phyloP scores from a whole-genome alignment of 2,888 invertebrate genomes.

The Helleia helle region DNA sequence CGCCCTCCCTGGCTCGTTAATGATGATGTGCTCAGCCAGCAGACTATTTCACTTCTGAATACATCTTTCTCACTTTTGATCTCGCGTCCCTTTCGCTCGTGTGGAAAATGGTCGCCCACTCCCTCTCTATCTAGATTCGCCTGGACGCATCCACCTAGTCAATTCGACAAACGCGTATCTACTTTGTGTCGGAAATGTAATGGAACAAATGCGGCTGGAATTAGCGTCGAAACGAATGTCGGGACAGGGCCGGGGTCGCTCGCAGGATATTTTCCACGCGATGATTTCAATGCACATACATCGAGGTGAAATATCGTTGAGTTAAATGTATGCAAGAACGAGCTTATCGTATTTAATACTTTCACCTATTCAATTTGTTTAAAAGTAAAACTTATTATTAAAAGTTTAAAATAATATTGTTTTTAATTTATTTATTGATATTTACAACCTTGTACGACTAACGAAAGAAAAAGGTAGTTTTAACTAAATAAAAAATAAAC shows the following conservation, averaged over 20 bases:
- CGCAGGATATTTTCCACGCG: slow-evolving; percentile 67
- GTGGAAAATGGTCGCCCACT: slow-evolving; percentile 35
- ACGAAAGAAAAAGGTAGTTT: no score
- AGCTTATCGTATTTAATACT: no score
- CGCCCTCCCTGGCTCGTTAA: slow-evolving; percentile 80
- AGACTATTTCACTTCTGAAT: slow-evolving; percentile 83
- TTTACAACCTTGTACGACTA: no score
- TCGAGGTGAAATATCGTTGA: slow-evolving; percentile 40
- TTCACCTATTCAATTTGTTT: no score
- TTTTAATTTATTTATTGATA: no score
- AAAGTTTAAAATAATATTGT: no score
- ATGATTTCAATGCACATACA: slow-evolving; percentile 66
- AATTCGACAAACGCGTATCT: slow-evolving; percentile 73
- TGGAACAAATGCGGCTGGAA: slow-evolving; percentile 74
- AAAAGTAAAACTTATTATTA: no score
- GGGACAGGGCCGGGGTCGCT: slow-evolving; percentile 65
- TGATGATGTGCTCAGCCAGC: slow-evolving; percentile 85
- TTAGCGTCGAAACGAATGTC: slow-evolving; percentile 72
- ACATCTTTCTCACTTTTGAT: slow-evolving; percentile 76
- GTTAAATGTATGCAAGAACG: slow-evolving; percentile 4
- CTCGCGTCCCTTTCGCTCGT: slow-evolving; percentile 45
- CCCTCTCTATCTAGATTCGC: slow-evolving; percentile 52
- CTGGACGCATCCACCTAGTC: slow-evolving; percentile 72
- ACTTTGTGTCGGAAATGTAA: slow-evolving; percentile 75
- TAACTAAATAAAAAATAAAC: no score